A percentile compares a stretch with the other conserved stretches of the same genome.
phyloP scores from a whole-genome alignment of 2,113 vertebrate species.

The Brachyhypopomus occidentalis region DNA sequence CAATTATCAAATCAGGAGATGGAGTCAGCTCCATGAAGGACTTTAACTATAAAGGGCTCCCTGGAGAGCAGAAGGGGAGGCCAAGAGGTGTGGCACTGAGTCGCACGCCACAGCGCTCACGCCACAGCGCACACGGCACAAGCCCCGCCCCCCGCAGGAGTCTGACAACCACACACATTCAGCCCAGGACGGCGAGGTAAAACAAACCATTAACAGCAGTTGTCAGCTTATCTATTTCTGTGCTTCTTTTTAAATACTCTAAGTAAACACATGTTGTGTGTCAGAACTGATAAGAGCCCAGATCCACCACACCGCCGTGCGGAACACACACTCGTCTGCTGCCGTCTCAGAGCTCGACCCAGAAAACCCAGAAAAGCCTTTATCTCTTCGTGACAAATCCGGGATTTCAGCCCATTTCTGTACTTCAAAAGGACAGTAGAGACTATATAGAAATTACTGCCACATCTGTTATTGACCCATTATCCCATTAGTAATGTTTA shows the following conservation, averaged over 20 bases:
- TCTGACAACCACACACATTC: no score
- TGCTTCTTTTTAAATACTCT: not conserved
- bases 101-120: not conserved
- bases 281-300: constrained; percentile 38
- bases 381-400: constrained; percentile 7
- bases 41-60: constrained; percentile 41
- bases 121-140: no score
- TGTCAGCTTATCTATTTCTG: constrained; percentile 3
- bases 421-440: not conserved
- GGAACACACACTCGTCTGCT: constrained; percentile 36
- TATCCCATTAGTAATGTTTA: not conserved
- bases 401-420: not conserved
- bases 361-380: not conserved
- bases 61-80: constrained; percentile 9
- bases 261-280: constrained; percentile 45
- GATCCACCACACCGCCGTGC: constrained; percentile 28
- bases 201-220: constrained; percentile 18
- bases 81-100: not conserved
- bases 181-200: not conserved
- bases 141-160: no score
- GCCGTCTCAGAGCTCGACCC: constrained; percentile 30
- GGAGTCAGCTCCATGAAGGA: constrained; percentile 40
- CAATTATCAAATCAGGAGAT: constrained; percentile 47
- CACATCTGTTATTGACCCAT: no score
- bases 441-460: not conserved